Percentiles rank a stretch among this genome's conserved stretches.
Conservation (phyloP, 2,113 vertebrate genomes). For the Cavia porcellus region DNA sequence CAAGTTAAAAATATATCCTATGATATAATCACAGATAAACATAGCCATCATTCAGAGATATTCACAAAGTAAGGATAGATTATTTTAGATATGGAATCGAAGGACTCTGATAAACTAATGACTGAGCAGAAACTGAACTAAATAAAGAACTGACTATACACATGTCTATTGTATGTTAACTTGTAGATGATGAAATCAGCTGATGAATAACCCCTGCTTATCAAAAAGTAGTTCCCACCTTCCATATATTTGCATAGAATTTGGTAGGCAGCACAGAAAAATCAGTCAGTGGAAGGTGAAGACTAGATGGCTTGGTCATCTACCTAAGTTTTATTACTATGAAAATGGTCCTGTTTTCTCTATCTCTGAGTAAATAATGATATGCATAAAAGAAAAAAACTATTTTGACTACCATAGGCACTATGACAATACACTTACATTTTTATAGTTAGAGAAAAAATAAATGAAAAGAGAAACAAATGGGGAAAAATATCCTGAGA, state of each 20-base stretch:
- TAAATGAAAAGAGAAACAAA: constrained; percentile 35
- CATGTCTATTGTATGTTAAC: background rate
- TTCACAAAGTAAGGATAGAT: background rate
- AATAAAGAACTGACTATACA: background rate
- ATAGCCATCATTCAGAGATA: background rate
- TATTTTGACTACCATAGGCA: background rate
- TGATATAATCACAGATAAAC: background rate
- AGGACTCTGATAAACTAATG: background rate
- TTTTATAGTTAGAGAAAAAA: constrained; percentile 48
- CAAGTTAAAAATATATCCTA: background rate
- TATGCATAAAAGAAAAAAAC: background rate
- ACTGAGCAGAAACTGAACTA: constrained; percentile 1
- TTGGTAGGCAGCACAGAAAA: background rate
- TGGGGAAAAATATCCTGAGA: constrained; percentile 53
- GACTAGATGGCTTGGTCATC: too few species aligned
- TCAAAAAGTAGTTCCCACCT: background rate
- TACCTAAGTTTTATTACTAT: background rate
- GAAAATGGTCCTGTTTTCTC: background rate
- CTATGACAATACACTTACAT: background rate
- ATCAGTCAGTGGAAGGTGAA: background rate
- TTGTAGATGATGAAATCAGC: background rate
- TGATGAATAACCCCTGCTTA: background rate
- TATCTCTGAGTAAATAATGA: background rate
- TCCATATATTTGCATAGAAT: background rate
- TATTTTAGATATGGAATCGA: background rate